Base-by-base conservation (phyloP, 2,888 invertebrate species). In the Drosophila testacea region DNA sequence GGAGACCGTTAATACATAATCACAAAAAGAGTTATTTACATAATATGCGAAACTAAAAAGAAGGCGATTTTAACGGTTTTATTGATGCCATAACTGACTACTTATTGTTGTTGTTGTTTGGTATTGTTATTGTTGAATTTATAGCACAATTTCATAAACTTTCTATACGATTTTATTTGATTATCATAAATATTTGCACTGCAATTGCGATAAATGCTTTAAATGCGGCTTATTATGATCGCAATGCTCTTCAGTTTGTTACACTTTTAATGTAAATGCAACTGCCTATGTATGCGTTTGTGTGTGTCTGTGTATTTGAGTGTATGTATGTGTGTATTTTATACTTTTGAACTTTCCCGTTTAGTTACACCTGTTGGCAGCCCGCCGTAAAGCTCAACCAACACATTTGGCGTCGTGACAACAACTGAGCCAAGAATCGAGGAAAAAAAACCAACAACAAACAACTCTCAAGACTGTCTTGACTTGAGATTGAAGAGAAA, bases 361-460 rank as follows among this genome's bases (percentile, higher is more conserved):
- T 60, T 65, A 38, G 36, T 56, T 79, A 78, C 87, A 86, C 84
- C 87, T 86, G 83, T 48, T 70, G 69, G 42, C 57, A 51, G 55
- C 72, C 36, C 56, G 60, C 64, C 69, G 64, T 16, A 50, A 65
- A 73, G 55, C 59, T 54, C 67, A 69, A 82, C 82, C 82, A 82
- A 68, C 80, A 80, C 71, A 60, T 76, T 78, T 76, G 76, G 65
- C 80, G 71, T 83, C 87, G 76, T 78, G 61, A 65, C 73, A 55
- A 67, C 63, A 79, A 78, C 75, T 79, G 66, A 78, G 41, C 11
- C 55, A 54, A 56, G 57, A 63, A 63, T 57, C 42, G 22, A 22
- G 9, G 9, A 13, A 39, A 59, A 38, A 44, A 42, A 44, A 63
- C 51, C 72, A 61, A 64, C 50, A 69, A 60, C 62, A 69, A 65